These are phyloP conservation scores for Tetragnatha montana DNA, from an alignment of 2,888 invertebrate genomes.

Conservation along the genomic window DNA sequence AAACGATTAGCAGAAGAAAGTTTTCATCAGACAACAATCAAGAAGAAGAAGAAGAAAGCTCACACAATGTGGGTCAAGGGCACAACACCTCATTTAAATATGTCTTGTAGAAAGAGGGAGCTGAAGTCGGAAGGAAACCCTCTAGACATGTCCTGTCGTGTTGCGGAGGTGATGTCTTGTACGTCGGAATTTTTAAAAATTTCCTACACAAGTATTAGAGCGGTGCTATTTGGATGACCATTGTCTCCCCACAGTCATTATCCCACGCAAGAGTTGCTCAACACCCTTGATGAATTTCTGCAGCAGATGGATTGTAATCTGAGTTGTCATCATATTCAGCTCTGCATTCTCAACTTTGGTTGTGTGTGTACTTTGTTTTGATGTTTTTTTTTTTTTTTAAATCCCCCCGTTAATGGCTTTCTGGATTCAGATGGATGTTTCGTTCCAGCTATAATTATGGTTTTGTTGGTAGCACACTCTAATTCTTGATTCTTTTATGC, in stretches of 20 bases:
- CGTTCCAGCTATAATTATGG: no score
- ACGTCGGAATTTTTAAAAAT: background rate
- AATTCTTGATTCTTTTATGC: no score
- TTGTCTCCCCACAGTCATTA: background rate
- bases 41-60: background rate
- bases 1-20: background rate
- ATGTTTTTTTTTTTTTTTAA: no score
- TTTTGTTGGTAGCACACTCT: no score
- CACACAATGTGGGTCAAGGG: conserved; percentile 13
- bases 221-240: background rate
- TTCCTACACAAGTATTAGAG: background rate
- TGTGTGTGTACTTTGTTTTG: no score
- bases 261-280: background rate
- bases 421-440: no score
- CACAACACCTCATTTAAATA: conserved; percentile 18
- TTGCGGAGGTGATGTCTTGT: background rate
- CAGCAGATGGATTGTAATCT: no score
- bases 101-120: background rate
- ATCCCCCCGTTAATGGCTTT: no score
- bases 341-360: no score
- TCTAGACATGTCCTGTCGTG: background rate
- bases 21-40: background rate
- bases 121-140: conserved; percentile 5
- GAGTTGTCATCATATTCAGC: no score
- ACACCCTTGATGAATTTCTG: background rate